Evolutionary conservation across 2,797 vertebrate genomes (phyloP).

Genomic region (Brachymystax lenok): DNA sequence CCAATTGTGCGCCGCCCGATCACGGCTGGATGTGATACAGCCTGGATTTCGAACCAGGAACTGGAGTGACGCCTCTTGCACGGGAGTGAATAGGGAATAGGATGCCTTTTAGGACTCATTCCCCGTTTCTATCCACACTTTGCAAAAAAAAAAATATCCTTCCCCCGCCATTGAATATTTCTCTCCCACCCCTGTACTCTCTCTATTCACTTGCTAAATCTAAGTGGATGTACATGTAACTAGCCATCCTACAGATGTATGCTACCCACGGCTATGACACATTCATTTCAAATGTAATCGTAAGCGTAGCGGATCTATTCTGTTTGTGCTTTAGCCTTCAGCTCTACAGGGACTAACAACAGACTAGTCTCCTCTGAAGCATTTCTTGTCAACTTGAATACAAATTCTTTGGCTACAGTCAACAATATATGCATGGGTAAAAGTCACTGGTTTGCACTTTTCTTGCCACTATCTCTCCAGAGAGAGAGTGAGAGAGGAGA

Average conservation of each 20-base stretch:
- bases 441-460: slow-evolving; percentile 18
- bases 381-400: background rate
- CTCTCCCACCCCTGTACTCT: slow-evolving; percentile 16
- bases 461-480: slow-evolving; percentile 36
- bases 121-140: slow-evolving; percentile 28
- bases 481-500: slow-evolving; percentile 12
- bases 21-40: too few relatives aligned
- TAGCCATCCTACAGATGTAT: background rate
- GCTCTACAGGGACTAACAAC: background rate
- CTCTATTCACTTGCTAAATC: slow-evolving; percentile 31
- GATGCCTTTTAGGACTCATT: background rate
- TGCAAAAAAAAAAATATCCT: too few relatives aligned
- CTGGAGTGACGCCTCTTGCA: too few relatives aligned
- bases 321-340: slow-evolving; percentile 5
- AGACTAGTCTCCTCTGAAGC: too few relatives aligned
- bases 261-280: slow-evolving; percentile 20
- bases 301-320: slow-evolving; percentile 4
- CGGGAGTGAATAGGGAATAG: background rate
- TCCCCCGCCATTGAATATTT: background rate
- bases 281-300: slow-evolving; percentile 28
- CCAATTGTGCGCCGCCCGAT: too few relatives aligned
- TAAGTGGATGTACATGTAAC: background rate
- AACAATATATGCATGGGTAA: background rate
- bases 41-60: too few relatives aligned
- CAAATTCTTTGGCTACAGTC: background rate